Base-by-base conservation (phyloP, 2,888 invertebrate genomes). In the Phytoseiulus persimilis region DNA sequence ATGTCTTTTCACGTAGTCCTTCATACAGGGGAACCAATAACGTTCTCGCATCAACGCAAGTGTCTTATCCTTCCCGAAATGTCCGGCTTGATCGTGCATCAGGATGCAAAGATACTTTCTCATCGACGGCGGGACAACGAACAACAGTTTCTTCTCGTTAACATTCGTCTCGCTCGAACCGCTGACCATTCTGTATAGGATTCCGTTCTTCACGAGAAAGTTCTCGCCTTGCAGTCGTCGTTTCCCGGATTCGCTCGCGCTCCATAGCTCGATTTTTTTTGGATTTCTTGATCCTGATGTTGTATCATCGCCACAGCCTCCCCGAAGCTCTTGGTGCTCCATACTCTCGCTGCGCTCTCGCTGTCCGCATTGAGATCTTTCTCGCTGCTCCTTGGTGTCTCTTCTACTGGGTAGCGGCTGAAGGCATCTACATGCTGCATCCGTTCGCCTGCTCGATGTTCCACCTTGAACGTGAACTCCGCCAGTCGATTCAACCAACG, bases 351-450 rank as follows among this genome's bases (percentile, higher is more conserved):
- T 28, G 1, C 46, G 9, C 46, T 46, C 46, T 46, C 14, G 6
- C 46, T 6, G 14, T 46, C 46, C 14, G 6, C 46, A 46, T 11
- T 14, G 6, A 6, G 9, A 11, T 46, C 14, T 46, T 46, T 14
- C 14, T 46, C 46, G 46, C 6, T 46, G 46, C 46, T 6, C 6
- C 46, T 14, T 46, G 46, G 46, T 11, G 46, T 14, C 6, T 65
- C 65, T 18, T 83, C 83, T 28, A 6, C 31, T 0, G 90, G 90
- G 23, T 89, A n/a, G 6, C 90, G 31, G 33, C 89, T 89, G 0
- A 90, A 9, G 0, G 90, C 90, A 33, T 90, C 90, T 5, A 83
- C 90, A 31, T 90, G 90, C 33, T 90, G 90, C 83, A 83, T 83
- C 6, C 6, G 9, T 31, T 23, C 31, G 0, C 90, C 90, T 5